Conservation (phyloP, 1,140 invertebrate species). For the Drosophila neocordata region DNA sequence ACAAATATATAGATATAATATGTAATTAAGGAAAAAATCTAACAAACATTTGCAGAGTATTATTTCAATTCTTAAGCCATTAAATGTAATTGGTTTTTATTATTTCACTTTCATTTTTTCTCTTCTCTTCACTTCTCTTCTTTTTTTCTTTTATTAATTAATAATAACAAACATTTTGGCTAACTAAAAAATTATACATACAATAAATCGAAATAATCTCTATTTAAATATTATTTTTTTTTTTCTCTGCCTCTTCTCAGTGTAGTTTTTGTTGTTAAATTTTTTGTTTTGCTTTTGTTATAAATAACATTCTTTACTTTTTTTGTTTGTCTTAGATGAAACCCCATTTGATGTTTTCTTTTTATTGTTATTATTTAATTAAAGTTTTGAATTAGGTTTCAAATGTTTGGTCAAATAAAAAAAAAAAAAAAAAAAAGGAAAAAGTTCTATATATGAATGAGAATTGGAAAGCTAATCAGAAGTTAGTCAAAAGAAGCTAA, state of each 20-base stretch:
- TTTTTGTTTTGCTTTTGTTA: constrained; percentile 4
- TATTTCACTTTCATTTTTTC: constrained; percentile 19
- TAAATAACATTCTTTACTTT: constrained; percentile 24
- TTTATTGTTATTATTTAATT: constrained; percentile 69
- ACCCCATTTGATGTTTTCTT: constrained; percentile 78
- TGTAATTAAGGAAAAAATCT: constrained; percentile 51
- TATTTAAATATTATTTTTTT: constrained; percentile 28
- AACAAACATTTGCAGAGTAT: constrained; percentile 52
- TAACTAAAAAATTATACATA: constrained; percentile 63
- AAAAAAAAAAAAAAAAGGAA: neutral
- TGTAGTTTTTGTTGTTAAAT: constrained; percentile 24
- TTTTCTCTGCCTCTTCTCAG: constrained; percentile 36
- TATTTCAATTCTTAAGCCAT: constrained; percentile 3
- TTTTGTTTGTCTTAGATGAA: constrained; percentile 79
- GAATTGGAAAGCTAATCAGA: constrained; percentile 1
- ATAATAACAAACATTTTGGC: constrained; percentile 66
- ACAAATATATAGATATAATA: constrained; percentile 51
- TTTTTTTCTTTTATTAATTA: constrained; percentile 46
- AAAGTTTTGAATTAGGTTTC: constrained; percentile 71
- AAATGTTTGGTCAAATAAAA: constrained; percentile 34
- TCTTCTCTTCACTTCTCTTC: neutral
- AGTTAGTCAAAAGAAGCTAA: constrained; percentile 33
- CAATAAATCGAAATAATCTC: constrained; percentile 36
- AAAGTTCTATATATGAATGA: neutral
- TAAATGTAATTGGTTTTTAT: constrained; percentile 8